phyloP scores from a whole-genome alignment of 2,797 vertebrate genomes.

The Rhyacichthys aspro region DNA sequence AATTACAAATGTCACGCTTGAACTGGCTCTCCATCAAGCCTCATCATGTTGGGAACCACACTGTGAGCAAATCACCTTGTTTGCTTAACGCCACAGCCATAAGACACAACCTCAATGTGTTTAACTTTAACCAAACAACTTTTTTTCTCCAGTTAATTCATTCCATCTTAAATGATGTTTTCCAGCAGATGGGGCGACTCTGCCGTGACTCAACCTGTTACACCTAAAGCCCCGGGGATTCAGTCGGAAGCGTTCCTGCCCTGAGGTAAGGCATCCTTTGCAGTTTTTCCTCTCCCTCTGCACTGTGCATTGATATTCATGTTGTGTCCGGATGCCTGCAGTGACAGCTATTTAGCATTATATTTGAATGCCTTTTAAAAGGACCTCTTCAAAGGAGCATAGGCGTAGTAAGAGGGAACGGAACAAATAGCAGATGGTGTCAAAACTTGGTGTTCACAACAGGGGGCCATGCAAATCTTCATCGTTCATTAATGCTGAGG shows the following conservation, averaged over 20 bases:
- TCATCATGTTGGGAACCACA: constrained; percentile 54
- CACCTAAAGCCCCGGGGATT: constrained; percentile 13
- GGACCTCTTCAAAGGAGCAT: constrained; percentile 69
- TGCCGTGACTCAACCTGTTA: constrained; percentile 14
- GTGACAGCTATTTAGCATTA: constrained; percentile 80
- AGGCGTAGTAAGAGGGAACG: constrained; percentile 61
- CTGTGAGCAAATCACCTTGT: constrained; percentile 60
- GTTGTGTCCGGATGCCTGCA: constrained; percentile 44
- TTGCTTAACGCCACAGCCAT: constrained; percentile 34
- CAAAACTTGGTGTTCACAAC: constrained; percentile 72
- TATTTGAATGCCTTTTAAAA: constrained; percentile 76
- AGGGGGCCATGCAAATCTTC: constrained; percentile 73
- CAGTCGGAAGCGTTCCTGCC: constrained; percentile 2
- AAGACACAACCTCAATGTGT: constrained; percentile 6
- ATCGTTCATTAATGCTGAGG: constrained; percentile 71
- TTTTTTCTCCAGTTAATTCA: background rate
- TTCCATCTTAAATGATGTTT: constrained; percentile 1
- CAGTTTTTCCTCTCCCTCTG: constrained; percentile 19
- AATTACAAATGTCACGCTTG: constrained; percentile 76
- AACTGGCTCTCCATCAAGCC: constrained; percentile 57
- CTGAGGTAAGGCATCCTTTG: constrained; percentile 29
- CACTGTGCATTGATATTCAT: constrained; percentile 66
- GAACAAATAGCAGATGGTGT: constrained; percentile 82
- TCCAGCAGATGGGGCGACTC: constrained; percentile 29
- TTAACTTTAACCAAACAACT: background rate